These are phyloP conservation scores for Plebejus argus DNA, from an alignment of 2,888 invertebrate species.

Conservation along the genomic window DNA sequence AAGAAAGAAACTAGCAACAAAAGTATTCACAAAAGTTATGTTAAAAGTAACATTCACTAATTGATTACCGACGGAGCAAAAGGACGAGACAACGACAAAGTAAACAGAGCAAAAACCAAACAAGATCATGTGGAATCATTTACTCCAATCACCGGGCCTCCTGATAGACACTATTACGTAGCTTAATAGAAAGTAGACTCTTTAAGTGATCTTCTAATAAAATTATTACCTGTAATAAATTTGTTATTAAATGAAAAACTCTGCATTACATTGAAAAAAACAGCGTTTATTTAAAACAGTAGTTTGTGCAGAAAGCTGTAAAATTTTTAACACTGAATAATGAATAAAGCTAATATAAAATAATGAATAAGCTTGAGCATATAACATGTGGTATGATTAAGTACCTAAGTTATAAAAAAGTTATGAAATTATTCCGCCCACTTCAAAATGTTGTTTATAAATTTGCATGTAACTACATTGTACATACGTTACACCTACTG, in stretches of 20 bases:
- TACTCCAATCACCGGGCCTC: conserved; percentile 66
- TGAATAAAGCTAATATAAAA: not conserved
- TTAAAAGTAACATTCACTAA: conserved; percentile 52
- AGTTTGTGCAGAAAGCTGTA: not conserved
- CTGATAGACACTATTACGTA: conserved; percentile 40
- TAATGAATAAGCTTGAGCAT: not conserved
- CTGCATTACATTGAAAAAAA: too few relatives aligned
- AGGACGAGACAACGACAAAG: conserved; percentile 59
- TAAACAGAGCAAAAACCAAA: conserved; percentile 73
- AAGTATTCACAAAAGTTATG: conserved; percentile 40
- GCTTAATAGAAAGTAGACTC: conserved; percentile 33
- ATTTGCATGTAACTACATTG: not conserved
- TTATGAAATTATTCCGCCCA: conserved; percentile 6
- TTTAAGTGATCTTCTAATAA: not conserved
- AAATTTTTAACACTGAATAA: not conserved
- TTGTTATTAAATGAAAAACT: too few relatives aligned
- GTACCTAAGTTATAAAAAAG: not conserved
- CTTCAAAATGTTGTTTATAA: not conserved
- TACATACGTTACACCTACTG: not conserved
- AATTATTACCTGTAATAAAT: too few relatives aligned
- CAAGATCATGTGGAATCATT: conserved; percentile 76
- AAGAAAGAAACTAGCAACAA: conserved; percentile 32
- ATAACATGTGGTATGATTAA: conserved; percentile 24
- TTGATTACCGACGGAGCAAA: conserved; percentile 61
- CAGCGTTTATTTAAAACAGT: too few relatives aligned